These are phyloP conservation scores for Megalurothrips usitatus DNA, from an alignment of 2,888 invertebrate species.

Conservation along the genomic window DNA sequence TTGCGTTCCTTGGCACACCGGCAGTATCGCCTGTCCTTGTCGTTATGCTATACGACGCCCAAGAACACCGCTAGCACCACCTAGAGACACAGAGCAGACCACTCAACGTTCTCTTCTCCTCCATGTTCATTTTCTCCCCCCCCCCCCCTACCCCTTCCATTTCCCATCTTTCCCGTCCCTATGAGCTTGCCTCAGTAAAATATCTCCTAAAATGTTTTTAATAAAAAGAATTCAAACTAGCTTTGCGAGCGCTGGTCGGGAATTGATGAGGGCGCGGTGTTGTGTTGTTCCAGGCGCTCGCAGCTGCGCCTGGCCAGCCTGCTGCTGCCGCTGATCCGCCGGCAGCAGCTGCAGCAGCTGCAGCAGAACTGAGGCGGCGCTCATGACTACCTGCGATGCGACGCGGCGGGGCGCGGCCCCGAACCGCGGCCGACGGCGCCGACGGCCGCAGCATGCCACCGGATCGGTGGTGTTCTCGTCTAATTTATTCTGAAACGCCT, in stretches of 20 bases:
- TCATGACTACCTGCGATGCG: background rate
- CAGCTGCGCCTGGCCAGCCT: constrained; percentile 5
- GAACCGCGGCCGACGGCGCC: background rate
- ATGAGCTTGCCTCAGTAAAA: background rate
- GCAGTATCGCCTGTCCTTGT: too few relatives aligned
- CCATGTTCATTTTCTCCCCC: background rate
- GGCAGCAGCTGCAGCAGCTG: background rate
- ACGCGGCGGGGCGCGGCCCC: too few relatives aligned
- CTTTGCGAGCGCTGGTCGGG: background rate
- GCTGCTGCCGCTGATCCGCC: constrained; percentile 2
- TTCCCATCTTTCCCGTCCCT: background rate
- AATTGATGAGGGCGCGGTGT: background rate
- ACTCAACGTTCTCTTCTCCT: too few relatives aligned
- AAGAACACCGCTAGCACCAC: background rate
- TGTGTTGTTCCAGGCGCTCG: background rate
- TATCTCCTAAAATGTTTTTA: too few relatives aligned
- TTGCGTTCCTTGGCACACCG: background rate
- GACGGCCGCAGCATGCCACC: background rate
- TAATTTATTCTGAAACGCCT: too few relatives aligned
- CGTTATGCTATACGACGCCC: too few relatives aligned
- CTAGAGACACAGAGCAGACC: background rate
- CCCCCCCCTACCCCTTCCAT: too few relatives aligned
- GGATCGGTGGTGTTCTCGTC: background rate
- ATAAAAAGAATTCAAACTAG: background rate
- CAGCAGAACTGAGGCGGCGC: background rate